Percentiles rank a stretch among this genome's conserved stretches.
Conservation (phyloP, 2,888 invertebrate species). For the Sinelater perroti region DNA sequence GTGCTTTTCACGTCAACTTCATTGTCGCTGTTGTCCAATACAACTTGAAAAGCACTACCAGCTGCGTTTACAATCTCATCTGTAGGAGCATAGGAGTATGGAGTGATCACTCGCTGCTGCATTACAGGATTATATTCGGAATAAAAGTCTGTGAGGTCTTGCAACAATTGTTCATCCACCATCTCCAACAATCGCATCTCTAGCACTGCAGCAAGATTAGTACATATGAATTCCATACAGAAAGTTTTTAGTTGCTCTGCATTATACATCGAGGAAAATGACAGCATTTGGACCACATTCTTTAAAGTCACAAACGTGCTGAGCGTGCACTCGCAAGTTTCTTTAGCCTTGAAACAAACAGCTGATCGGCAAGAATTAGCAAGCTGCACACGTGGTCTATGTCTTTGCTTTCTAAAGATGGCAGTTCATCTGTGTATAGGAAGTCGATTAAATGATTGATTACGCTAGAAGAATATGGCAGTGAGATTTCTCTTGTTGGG, state of each 20-base stretch:
- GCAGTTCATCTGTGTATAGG: conserved; percentile 76
- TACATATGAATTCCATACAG: conserved; percentile 80
- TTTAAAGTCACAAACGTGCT: conserved; percentile 73
- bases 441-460: conserved; percentile 77
- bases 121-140: conserved; percentile 68
- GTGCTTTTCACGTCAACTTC: conserved; percentile 33
- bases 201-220: conserved; percentile 77
- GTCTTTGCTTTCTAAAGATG: conserved; percentile 68
- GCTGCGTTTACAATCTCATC: conserved; percentile 66
- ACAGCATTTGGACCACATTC: conserved; percentile 79
- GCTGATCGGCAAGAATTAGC: conserved; percentile 81
- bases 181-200: conserved; percentile 73
- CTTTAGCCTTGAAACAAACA: conserved; percentile 75
- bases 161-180: conserved; percentile 68
- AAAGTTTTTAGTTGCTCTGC: conserved; percentile 75
- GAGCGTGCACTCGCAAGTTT: conserved; percentile 76
- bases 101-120: conserved; percentile 73
- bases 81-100: conserved; percentile 69
- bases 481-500: conserved; percentile 59
- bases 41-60: conserved; percentile 60
- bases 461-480: conserved; percentile 70
- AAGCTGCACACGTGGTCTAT: conserved; percentile 77
- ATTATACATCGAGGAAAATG: conserved; percentile 80
- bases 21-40: conserved; percentile 61
- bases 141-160: conserved; percentile 74